Evolutionary conservation across 2,113 vertebrate species (phyloP).

Genomic region (Clarias batrachus): DNA sequence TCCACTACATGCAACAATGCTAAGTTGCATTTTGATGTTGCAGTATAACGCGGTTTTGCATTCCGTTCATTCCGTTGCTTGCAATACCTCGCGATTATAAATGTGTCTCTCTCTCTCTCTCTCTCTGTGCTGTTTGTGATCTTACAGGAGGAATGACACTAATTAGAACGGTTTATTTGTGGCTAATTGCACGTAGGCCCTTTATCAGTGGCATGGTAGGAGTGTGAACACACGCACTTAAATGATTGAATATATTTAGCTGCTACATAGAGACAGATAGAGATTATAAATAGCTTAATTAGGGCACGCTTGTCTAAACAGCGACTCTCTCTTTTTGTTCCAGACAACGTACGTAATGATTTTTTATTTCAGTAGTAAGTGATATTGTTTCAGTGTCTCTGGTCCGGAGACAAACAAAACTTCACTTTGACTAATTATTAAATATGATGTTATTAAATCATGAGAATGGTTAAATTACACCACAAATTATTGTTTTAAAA

Average conservation of each 20-base stretch:
- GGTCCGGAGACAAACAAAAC: background rate
- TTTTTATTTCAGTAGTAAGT: background rate
- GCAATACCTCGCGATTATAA: background rate
- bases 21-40: background rate
- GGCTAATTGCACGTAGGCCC: slow-evolving; percentile 65
- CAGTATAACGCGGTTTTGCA: background rate
- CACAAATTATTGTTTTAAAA: too few relatives aligned
- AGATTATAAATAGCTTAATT: slow-evolving; percentile 65
- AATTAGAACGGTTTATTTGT: slow-evolving; percentile 66
- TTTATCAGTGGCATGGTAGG: slow-evolving; percentile 39
- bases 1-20: too few relatives aligned
- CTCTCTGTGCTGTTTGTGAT: slow-evolving; percentile 51
- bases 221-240: slow-evolving; percentile 60
- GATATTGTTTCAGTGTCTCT: background rate
- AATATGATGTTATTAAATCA: too few relatives aligned
- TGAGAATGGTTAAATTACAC: too few relatives aligned
- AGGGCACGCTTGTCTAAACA: slow-evolving; percentile 54
- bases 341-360: background rate
- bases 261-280: slow-evolving; percentile 57
- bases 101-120: background rate
- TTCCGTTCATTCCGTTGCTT: background rate
- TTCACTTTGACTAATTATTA: background rate
- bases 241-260: slow-evolving; percentile 63
- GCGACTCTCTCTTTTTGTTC: slow-evolving; percentile 43
- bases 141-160: slow-evolving; percentile 69